Percentiles rank a stretch among this genome's conserved stretches.
Evolutionary conservation across 2,888 invertebrate species (phyloP).

Genomic region (Mamestra brassicae): DNA sequence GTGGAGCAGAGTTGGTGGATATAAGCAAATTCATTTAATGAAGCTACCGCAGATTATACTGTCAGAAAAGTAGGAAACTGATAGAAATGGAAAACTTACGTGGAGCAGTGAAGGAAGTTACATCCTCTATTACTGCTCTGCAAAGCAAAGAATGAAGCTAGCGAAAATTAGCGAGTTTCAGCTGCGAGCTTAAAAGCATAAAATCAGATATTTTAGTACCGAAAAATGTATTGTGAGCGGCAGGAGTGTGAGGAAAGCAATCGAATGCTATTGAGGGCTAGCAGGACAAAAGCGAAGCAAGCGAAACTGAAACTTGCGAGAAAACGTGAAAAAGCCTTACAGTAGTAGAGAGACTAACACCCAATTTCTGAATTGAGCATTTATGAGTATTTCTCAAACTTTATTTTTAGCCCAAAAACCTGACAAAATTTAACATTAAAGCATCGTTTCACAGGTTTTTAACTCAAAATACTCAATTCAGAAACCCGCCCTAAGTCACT

Average conservation of each 20-base stretch:
- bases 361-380: no score
- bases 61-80: background rate
- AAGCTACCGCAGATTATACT: background rate
- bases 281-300: background rate
- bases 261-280: background rate
- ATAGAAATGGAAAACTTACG: background rate
- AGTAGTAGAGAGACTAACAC: background rate
- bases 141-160: background rate
- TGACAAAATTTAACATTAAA: no score
- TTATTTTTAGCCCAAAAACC: no score
- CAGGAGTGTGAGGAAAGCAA: slow-evolving; percentile 3
- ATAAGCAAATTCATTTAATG: no score
- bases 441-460: no score
- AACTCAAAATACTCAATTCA: no score
- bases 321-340: background rate
- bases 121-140: no score
- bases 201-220: background rate
- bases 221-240: background rate
- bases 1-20: no score
- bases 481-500: background rate
- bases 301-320: background rate
- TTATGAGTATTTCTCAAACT: no score
- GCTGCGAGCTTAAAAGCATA: background rate
- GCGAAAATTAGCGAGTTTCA: background rate
- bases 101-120: no score